These are phyloP conservation scores for Ophioderma brevispina DNA, from an alignment of 35 echinoderm and acorn worm species.

Conservation along the genomic window DNA sequence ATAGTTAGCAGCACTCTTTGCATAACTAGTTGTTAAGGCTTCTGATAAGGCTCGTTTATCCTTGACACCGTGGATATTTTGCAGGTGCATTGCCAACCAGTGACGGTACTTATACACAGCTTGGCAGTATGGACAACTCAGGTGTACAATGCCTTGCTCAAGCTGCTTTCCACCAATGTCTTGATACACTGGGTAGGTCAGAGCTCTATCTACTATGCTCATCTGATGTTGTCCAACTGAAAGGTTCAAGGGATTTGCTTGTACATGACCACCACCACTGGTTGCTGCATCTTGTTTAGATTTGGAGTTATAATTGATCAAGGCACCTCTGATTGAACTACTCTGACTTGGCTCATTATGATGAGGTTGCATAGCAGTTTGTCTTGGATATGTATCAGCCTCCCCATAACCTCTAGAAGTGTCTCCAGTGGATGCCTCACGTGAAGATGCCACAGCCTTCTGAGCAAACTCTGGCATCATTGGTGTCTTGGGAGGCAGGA, in stretches of 20 bases:
- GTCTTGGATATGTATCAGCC: background rate
- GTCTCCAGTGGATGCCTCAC: background rate
- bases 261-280: background rate
- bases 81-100: background rate
- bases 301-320: too few relatives aligned
- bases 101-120: background rate
- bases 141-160: background rate
- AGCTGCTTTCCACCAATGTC: background rate
- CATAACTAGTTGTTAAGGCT: background rate
- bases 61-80: background rate
- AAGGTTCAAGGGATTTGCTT: background rate
- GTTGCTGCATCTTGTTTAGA: background rate
- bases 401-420: background rate
- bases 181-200: background rate
- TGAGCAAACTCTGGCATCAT: background rate
- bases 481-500: background rate
- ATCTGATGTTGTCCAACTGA: background rate
- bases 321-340: background rate
- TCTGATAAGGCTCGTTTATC: background rate
- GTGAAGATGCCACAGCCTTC: background rate
- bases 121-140: background rate
- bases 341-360: background rate
- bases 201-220: background rate
- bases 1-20: background rate
- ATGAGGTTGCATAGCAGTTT: background rate